These are phyloP conservation scores for Clupea harengus DNA, from an alignment of 2,113 vertebrate species.

Conservation along the genomic window DNA sequence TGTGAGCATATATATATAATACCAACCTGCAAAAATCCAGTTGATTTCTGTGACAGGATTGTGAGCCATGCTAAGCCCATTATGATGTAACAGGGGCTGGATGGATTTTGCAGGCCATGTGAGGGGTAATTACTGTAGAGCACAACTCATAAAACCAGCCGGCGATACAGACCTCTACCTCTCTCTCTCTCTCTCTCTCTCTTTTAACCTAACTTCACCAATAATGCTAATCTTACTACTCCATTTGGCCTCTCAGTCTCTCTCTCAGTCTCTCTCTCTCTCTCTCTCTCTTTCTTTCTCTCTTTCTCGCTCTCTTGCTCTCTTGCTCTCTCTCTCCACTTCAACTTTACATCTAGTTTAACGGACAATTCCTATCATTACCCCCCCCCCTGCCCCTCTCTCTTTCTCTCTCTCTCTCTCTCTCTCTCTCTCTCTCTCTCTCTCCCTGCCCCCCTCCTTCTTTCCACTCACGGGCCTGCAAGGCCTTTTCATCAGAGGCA, in stretches of 20 bases:
- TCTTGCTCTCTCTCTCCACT: no score
- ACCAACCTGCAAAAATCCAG: not conserved
- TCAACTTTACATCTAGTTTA: no score
- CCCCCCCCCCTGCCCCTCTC: no score
- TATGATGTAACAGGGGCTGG: conserved; percentile 10
- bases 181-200: not conserved
- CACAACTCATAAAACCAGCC: conserved; percentile 13
- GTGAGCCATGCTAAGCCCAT: conserved; percentile 10
- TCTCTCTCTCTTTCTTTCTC: not conserved
- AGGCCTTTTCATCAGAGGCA: conserved; percentile 57
- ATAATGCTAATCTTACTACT: not conserved
- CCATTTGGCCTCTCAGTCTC: not conserved
- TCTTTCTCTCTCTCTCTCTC: not conserved
- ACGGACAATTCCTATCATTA: no score
- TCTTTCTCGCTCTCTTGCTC: not conserved
- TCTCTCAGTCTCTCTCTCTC: not conserved
- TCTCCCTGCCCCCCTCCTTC: not conserved
- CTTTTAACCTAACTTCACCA: not conserved
- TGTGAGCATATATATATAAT: not conserved
- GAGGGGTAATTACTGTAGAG: conserved; percentile 8
- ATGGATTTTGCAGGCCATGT: conserved; percentile 16
- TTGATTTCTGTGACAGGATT: not conserved
- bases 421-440: conserved; percentile 1
- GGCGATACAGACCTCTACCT: no score
- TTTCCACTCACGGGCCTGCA: not conserved